phyloP scores from a whole-genome alignment of 2,797 vertebrate genomes.

The Triplophysa bombifrons region DNA sequence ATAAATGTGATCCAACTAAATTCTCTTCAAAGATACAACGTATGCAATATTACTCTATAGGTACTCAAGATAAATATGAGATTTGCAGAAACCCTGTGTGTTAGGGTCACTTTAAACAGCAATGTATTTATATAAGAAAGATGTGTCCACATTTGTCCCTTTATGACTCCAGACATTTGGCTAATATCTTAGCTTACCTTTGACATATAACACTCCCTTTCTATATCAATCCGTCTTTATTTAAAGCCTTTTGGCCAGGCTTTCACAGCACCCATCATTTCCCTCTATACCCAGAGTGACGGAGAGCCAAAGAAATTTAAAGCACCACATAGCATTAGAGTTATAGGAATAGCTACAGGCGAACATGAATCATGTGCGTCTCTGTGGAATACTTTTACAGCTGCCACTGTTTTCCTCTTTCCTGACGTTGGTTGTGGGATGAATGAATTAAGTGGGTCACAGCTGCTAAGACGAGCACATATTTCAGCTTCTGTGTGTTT shows the following conservation, averaged over 20 bases:
- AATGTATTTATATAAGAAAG: background rate
- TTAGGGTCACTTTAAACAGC: background rate
- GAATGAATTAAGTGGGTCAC: constrained; percentile 76
- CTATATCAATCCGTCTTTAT: background rate
- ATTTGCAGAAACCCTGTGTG: no score
- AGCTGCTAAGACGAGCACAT: constrained; percentile 70
- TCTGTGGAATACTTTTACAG: constrained; percentile 75
- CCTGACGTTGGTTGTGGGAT: constrained; percentile 67
- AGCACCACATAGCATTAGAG: constrained; percentile 22
- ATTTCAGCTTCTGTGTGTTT: constrained; percentile 50
- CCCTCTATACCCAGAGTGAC: background rate
- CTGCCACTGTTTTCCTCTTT: constrained; percentile 77
- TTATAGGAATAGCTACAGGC: constrained; percentile 62
- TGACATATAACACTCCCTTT: background rate
- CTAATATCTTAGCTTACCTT: background rate
- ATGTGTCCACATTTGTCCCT: background rate
- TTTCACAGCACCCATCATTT: constrained; percentile 13
- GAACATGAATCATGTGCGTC: constrained; percentile 71
- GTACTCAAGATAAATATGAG: no score
- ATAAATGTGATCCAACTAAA: no score
- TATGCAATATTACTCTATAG: no score
- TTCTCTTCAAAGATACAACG: no score
- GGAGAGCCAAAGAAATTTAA: constrained; percentile 6
- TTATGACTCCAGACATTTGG: background rate
- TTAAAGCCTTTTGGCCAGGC: background rate